phyloP scores from a whole-genome alignment of 2,797 vertebrate genomes.

The Masticophis lateralis region DNA sequence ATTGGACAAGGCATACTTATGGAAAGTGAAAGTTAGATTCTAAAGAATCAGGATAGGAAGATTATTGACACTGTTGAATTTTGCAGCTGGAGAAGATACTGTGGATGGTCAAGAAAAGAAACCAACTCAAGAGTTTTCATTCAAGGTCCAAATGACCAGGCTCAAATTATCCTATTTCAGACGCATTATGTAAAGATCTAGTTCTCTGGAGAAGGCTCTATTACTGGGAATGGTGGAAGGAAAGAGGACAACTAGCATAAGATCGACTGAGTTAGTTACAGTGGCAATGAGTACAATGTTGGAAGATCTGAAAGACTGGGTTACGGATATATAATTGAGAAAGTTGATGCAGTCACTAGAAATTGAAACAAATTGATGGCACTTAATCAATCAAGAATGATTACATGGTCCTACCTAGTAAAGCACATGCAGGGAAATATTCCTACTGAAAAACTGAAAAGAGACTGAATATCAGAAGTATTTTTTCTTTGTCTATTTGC shows the following conservation, averaged over 20 bases:
- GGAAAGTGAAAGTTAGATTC: neutral
- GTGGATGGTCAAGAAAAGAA: neutral
- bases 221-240: neutral
- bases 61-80: neutral
- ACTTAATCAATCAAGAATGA: neutral
- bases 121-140: neutral
- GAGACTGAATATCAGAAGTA: neutral
- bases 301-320: neutral
- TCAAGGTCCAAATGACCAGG: neutral
- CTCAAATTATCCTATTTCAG: too few species aligned
- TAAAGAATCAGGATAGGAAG: neutral
- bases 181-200: neutral
- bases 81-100: neutral
- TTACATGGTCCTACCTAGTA: neutral
- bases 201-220: neutral
- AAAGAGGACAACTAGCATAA: neutral
- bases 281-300: neutral
- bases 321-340: neutral
- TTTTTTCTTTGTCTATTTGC: neutral
- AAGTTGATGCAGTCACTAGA: neutral
- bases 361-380: neutral
- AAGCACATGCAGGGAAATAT: neutral
- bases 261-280: neutral
- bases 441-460: neutral
- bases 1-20: neutral